Evolutionary conservation across 2,888 invertebrate species (phyloP), one percentile per base, ranked within the genome.

Genomic region (Athalia cordata): DNA sequence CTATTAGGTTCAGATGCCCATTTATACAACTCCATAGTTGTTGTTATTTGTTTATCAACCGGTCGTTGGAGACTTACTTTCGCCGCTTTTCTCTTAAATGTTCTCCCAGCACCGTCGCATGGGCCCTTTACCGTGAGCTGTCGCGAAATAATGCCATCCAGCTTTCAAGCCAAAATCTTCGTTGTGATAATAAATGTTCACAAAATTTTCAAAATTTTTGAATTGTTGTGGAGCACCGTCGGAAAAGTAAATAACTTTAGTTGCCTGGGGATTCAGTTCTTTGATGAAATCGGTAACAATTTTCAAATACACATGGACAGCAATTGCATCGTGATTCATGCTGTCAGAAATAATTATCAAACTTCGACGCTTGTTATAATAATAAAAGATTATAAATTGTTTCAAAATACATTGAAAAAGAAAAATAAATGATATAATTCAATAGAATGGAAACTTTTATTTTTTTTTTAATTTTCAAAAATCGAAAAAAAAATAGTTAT

Each of bases 111-210:
- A 29, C 80, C 76, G 72, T 79, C 80, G 47, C 77, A 80, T n/a
- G 4, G 80, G 79, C 8, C 79, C 80, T 77, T 80, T 80, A n/a
- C 78, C 80, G 52, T 79, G 76, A 11, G 78, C 80, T 15, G 79
- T 80, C 49, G 70, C 72, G 50, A 78, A 78, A 68, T 78, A 79
- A 70, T 80, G 72, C 80, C 80, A 81, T 62, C 62, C 66, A 6
- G 68, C 74, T 49, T 49, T 13, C 11, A 66, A 67, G 9, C 67
- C 47, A 57, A 78, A 78, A 79, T 81, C 78, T 61, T 81, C 49
- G 43, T 78, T 29, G 74, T 47, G 50, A 47, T 67, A 67, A 52
- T 52, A 67, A 4, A 67, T 0, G 15, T 67, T 67, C 6, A 52
- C 9, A 62, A 78, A 72, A 66, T 79, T 64, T 68, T 80, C 75